Evolutionary conservation across 2,888 invertebrate species (phyloP), one percentile per base, ranked within the genome.

Genomic region (Rambutsinella grinnellia): DNA sequence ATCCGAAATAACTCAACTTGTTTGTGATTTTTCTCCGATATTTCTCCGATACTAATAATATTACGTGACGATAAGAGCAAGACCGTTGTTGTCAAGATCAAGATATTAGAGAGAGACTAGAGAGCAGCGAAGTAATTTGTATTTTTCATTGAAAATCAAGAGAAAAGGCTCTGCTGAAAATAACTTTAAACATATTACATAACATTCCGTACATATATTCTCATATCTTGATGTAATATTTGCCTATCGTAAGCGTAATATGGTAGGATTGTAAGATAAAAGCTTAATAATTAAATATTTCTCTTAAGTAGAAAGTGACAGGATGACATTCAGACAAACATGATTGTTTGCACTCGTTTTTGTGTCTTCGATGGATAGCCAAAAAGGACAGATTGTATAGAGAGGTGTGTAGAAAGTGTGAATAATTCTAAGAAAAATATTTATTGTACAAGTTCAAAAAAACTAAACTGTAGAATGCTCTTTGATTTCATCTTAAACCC

Each of bases 341-440:
- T n/a, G n/a, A n/a, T n/a, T n/a, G n/a, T n/a, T n/a, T n/a, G n/a
- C n/a, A 47, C 60, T 76, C 65, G 65, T 67, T 47, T 62, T 58
- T 65, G 76, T 76, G 76, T 76, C 76, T 76, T 76, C 76, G 65
- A 69, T 60, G 27, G 24, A 63, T 63, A 76, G 76, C 76, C 76
- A 76, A 76, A 76, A 44, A 63, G 27, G 51, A 24, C 23, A 67
- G 8, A 21, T 65, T 21, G 6, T 23, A 15, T 28, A 58, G 23
- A 21, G 57, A n/a, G 19, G 44, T 44, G 19, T 5, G n/a, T n/a
- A 17, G 19, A 49, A 49, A 49, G n/a, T 44, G n/a, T 10, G 19
- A 17, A 60, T 36, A 8, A 8, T 8, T 36, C 13, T 36, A 36
- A 13, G 5, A 36, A 36, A 36, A 36, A 8, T 36, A 36, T 5